These are phyloP conservation scores for Drosophila vallismaia DNA, from an alignment of 2,888 invertebrate genomes.

Conservation along the genomic window DNA sequence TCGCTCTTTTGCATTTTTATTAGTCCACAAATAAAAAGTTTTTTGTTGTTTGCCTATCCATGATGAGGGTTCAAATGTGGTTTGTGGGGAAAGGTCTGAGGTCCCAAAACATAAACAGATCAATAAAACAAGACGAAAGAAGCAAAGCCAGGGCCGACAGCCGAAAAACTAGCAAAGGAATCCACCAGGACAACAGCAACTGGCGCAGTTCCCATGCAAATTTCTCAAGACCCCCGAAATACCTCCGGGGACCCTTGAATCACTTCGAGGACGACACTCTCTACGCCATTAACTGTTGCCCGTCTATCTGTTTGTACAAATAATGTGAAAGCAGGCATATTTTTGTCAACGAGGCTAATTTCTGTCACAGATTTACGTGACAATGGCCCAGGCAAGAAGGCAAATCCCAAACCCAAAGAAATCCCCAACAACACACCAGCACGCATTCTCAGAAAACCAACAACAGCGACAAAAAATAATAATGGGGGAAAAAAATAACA, in stretches of 20 bases:
- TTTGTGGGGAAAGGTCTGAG: background rate
- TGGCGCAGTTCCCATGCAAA: conserved; percentile 75
- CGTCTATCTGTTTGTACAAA: conserved; percentile 75
- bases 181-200: conserved; percentile 48
- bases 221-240: conserved; percentile 44
- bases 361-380: conserved; percentile 79
- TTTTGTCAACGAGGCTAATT: conserved; percentile 80
- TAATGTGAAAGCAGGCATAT: conserved; percentile 80
- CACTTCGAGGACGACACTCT: conserved; percentile 32
- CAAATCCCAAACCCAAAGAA: conserved; percentile 37
- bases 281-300: conserved; percentile 52
- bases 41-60: conserved; percentile 29
- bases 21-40: conserved; percentile 34
- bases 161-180: conserved; percentile 45
- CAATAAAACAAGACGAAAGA: conserved; percentile 60
- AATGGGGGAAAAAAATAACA: conserved; percentile 52
- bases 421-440: conserved; percentile 41
- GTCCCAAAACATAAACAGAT: conserved; percentile 68
- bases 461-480: background rate
- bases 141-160: conserved; percentile 27
- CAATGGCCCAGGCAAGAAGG: conserved; percentile 60
- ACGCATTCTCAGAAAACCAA: conserved; percentile 33
- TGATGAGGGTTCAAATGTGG: conserved; percentile 22
- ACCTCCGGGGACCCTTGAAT: conserved; percentile 4
- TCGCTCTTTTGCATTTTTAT: conserved; percentile 36